Conservation (phyloP, 2,888 invertebrate genomes). For the Perdita meconis region DNA sequence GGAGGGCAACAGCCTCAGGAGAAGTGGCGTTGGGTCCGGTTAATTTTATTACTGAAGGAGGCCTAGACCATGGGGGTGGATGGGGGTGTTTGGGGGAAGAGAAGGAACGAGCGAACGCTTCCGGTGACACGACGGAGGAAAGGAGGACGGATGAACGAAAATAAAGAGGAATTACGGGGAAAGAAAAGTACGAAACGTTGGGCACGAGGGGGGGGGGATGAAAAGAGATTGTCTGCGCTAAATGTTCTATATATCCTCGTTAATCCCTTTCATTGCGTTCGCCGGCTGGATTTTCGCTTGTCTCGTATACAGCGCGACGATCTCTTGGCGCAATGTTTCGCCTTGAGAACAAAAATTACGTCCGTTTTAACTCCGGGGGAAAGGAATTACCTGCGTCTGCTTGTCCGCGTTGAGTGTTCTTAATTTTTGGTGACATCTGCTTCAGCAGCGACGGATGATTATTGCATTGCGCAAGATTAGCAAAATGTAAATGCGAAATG, state of each 20-base stretch:
- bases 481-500: too few relatives aligned
- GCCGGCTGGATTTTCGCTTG: constrained; percentile 8
- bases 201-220: constrained; percentile 2
- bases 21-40: constrained; percentile 21
- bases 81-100: too few relatives aligned
- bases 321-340: not conserved
- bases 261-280: constrained; percentile 1
- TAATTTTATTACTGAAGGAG: constrained; percentile 54
- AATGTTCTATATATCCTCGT: constrained; percentile 28
- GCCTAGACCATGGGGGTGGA: too few relatives aligned
- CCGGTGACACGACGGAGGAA: not conserved
- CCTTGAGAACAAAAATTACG: not conserved
- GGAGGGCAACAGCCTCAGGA: constrained; percentile 6
- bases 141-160: not conserved
- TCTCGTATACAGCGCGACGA: not conserved
- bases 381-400: too few relatives aligned
- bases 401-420: too few relatives aligned
- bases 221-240: constrained; percentile 15
- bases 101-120: constrained; percentile 27
- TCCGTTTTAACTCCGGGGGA: not conserved
- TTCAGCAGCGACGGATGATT: too few relatives aligned
- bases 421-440: too few relatives aligned
- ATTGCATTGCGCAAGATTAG: too few relatives aligned
- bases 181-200: constrained; percentile 7
- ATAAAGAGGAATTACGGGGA: constrained; percentile 24